Base-by-base conservation (phyloP, 2,888 invertebrate genomes). In the Anarsia innoxiella region DNA sequence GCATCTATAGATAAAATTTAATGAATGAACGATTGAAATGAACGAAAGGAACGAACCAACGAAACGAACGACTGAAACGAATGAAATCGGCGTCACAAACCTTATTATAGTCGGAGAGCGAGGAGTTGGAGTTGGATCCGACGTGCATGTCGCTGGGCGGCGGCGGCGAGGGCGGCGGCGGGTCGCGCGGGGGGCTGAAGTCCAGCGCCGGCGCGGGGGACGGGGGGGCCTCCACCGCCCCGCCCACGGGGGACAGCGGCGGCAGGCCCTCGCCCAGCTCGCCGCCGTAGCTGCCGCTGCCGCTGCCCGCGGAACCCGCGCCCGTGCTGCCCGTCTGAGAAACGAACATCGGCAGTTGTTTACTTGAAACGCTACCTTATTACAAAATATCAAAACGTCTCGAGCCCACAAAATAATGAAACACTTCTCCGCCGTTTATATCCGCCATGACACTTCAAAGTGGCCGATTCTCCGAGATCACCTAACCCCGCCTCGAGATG, bases 241-340 rank as follows among this genome's bases (percentile, higher is more conserved):
- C n/a, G n/a, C n/a, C n/a, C 91, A 91, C 41, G 92, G 90, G n/a
- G n/a, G 56, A 93, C 92, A 36, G 91, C 92, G 6, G 92, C 92
- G 59, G 91, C 92, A 93, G 92, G 65, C 93, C 92, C 39, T 90
- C 89, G 41, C 91, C 91, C 48, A 93, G 79, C 65, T 93, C 93
- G 27, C 90, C 91, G 67, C 91, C 91, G 60, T 79, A 75, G 28
- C 51, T 57, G 40, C 54, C 54, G n/a, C n/a, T 53, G n/a, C n/a
- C n/a, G 51, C 59, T 58, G 33, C 51, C 51, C 11, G 34, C 50
- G 40, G 50, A 49, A 39, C 56, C 64, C 38, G 49, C 53, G 49
- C 42, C 59, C 50, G 56, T 59, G 59, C 57, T 56, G 58, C 58
- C 45, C 42, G 41, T 52, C 33, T 28, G 23, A 9, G 26, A 12